Base-by-base conservation (phyloP, 37 sponge, comb jelly and placozoan species). In the Axinella damicornis region DNA sequence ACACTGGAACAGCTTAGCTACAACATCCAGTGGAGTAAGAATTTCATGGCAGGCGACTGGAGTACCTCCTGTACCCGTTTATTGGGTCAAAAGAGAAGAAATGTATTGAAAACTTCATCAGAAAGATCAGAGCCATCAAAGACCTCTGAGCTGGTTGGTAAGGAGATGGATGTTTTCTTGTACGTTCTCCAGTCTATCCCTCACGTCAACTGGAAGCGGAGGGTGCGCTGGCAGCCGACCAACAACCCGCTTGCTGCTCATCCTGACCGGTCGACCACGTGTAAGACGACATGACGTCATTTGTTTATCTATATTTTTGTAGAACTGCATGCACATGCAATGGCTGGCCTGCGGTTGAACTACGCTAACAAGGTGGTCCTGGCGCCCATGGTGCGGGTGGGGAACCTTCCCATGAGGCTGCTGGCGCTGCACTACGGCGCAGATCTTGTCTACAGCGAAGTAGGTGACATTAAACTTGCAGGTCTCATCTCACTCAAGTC, bases 361-460 rank as follows among this genome's bases (percentile, higher is more conserved):
- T 97, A 90, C 88, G 37, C 40, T 46, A 88, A 90, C 71, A 96
- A 94, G 81, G 65, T 86, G 21, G 93, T 99, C 20, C 73, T 99
- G 27, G 97, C 99, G 17, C 99, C 99, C 38, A 99, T 99, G 99
- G 99, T 99, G 37, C 75, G 99, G 36, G 91, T 96, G 28, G 99
- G 99, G 4, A 93, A 92, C 0, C 88, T 99, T 4, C 99, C 99
- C 16, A 79, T 83, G 53, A 71, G 99, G n/a, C 83, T 96, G 41
- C 71, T 96, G 36, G 92, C 95, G 0, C 91, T 96, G 11, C 53
- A 68, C 28, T 96, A 96, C 60, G 99, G 99, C 0, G 97, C 99
- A 33, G 99, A 99, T 62, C 30, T 99, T 25, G 99, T 99, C 32
- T 99, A 95, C 74, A 41, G 92, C 20, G 99, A 99, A 88, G 98